A percentile compares a stretch with the other conserved stretches of the same genome.
phyloP scores from a whole-genome alignment of 2,797 vertebrate species.

The Benthosema pterotum region DNA sequence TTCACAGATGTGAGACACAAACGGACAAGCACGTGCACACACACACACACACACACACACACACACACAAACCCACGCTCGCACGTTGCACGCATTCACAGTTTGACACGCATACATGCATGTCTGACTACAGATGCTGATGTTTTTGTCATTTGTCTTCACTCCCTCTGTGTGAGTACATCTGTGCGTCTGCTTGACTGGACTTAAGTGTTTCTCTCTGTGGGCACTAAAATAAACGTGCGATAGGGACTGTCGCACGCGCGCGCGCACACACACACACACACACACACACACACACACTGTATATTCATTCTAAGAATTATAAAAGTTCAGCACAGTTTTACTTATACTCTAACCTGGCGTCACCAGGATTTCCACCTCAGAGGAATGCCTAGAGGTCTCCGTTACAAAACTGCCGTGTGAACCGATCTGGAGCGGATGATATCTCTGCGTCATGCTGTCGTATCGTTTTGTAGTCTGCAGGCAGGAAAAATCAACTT shows the following conservation, averaged over 20 bases:
- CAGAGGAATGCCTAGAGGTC: no score
- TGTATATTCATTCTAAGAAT: no score
- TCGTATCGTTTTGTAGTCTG: no score
- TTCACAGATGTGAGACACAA: constrained; percentile 45
- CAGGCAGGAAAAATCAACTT: no score
- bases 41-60: constrained; percentile 36
- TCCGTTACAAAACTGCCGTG: no score
- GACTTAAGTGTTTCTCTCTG: constrained; percentile 40
- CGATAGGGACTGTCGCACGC: constrained; percentile 9
- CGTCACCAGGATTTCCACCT: not conserved
- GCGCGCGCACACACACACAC: constrained; percentile 12
- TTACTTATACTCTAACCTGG: constrained; percentile 20
- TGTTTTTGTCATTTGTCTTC: constrained; percentile 28
- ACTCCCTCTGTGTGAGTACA: constrained; percentile 17
- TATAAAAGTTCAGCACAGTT: not conserved
- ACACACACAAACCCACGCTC: constrained; percentile 42
- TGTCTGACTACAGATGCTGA: constrained; percentile 12
- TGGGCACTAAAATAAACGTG: constrained; percentile 16
- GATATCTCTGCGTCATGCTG: no score
- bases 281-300: constrained; percentile 14
- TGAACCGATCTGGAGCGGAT: no score
- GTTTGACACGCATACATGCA: constrained; percentile 14
- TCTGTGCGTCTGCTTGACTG: constrained; percentile 35
- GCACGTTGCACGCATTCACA: constrained; percentile 11
- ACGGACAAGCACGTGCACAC: constrained; percentile 19